A percentile compares a stretch with the other conserved stretches of the same genome.
phyloP scores from a whole-genome alignment of 2,888 invertebrate genomes.

The Malachius bipustulatus region DNA sequence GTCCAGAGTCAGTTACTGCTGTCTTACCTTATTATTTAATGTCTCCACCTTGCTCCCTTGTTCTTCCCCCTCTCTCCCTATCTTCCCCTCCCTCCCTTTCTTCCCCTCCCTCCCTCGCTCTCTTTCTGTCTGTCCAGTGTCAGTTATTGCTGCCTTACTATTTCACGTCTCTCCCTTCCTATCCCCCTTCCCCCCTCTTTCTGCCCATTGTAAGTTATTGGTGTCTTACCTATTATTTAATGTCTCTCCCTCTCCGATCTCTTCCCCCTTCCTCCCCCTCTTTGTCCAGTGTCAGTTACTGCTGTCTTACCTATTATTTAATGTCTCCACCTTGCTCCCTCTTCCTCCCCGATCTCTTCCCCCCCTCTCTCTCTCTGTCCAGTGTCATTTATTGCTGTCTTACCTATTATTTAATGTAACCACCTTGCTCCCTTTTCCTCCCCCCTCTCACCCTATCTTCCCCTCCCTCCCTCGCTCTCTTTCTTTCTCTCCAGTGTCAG shows the following conservation, averaged over 20 bases:
- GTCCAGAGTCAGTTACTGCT: background rate
- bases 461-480: background rate
- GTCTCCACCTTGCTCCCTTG: background rate
- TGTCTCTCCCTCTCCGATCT: no score
- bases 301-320: slow-evolving; percentile 1
- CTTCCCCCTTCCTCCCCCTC: slow-evolving; percentile 1
- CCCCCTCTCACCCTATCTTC: background rate
- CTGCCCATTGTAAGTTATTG: no score
- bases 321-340: background rate
- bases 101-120: background rate
- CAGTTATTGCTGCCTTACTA: background rate
- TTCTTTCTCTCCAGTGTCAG: background rate
- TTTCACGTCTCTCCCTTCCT: slow-evolving; percentile 1
- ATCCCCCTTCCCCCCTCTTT: background rate
- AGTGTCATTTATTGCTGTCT: background rate
- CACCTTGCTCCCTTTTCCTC: background rate
- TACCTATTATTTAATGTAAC: no score
- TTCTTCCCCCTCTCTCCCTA: background rate
- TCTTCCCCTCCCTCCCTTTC: background rate
- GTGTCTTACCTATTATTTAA: no score
- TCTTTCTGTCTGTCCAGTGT: background rate
- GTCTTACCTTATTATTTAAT: no score
- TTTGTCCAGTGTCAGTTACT: background rate
- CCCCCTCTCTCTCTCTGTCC: background rate
- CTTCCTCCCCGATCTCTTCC: background rate